Conservation (phyloP, 2,888 invertebrate species). For the Cantharis rustica region DNA sequence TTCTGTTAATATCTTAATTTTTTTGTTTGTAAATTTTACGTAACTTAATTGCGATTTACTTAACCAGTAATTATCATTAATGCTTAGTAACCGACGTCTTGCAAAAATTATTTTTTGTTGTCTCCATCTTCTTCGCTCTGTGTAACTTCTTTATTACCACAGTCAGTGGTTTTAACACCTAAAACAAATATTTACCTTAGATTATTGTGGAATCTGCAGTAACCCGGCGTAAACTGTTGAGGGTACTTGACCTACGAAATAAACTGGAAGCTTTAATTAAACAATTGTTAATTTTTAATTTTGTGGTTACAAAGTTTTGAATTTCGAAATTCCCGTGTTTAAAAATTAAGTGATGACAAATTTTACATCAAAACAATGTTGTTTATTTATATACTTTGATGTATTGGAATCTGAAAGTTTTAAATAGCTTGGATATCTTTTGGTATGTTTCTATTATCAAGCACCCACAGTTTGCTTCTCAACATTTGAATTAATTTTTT, state of each 20-base stretch:
- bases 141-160: not conserved
- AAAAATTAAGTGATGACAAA: not conserved
- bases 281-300: not conserved
- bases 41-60: not conserved
- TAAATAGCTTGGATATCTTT: not conserved
- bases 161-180: not conserved
- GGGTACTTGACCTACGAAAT: not conserved
- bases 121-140: not conserved
- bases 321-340: not conserved
- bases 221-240: not conserved
- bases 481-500: not conserved
- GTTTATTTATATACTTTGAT: not conserved
- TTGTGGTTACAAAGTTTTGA: not conserved
- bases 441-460: not conserved
- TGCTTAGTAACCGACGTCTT: not conserved
- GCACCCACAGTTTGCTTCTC: not conserved
- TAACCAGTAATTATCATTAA: not conserved
- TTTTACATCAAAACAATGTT: not conserved
- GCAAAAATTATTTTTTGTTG: not conserved
- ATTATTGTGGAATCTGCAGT: not conserved
- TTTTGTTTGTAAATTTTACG: not conserved
- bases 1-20: not conserved
- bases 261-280: no score
- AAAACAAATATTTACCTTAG: not conserved
- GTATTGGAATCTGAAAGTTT: not conserved